A percentile compares a stretch with the other conserved stretches of the same genome.
Evolutionary conservation across 1,140 invertebrate genomes (phyloP).

Genomic region (Phymorhynchus buccinoides): DNA sequence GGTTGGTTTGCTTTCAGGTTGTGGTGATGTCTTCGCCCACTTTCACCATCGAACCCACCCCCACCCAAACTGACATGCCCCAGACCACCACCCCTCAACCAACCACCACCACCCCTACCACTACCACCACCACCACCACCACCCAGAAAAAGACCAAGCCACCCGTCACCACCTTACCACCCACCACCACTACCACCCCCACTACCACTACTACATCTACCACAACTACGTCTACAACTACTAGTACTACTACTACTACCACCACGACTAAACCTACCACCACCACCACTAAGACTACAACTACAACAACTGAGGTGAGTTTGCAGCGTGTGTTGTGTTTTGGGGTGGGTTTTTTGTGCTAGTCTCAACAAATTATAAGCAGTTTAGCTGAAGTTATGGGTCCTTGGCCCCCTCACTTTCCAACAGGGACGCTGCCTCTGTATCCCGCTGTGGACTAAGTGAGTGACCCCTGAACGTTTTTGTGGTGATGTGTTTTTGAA

Average conservation of each 20-base stretch:
- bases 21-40: constrained; percentile 35
- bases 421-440: too few species aligned
- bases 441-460: too few species aligned
- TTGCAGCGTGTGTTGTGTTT: not conserved
- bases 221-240: not conserved
- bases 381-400: too few species aligned
- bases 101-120: constrained; percentile 34
- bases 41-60: constrained; percentile 46
- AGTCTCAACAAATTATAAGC: too few species aligned
- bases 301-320: not conserved
- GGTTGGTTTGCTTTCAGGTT: not conserved
- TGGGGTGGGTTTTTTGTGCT: too few species aligned
- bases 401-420: too few species aligned
- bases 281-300: not conserved
- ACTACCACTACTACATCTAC: not conserved
- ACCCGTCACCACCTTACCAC: not conserved
- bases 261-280: not conserved
- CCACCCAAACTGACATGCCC: constrained; percentile 42
- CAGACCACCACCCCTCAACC: constrained; percentile 41
- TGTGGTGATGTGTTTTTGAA: too few species aligned
- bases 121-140: constrained; percentile 29
- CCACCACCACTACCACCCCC: not conserved
- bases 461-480: too few species aligned
- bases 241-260: not conserved
- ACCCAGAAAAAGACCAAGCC: constrained; percentile 22